phyloP scores from a whole-genome alignment of 92 coral and sea anemone species.

The Zoanthus gigantus region DNA sequence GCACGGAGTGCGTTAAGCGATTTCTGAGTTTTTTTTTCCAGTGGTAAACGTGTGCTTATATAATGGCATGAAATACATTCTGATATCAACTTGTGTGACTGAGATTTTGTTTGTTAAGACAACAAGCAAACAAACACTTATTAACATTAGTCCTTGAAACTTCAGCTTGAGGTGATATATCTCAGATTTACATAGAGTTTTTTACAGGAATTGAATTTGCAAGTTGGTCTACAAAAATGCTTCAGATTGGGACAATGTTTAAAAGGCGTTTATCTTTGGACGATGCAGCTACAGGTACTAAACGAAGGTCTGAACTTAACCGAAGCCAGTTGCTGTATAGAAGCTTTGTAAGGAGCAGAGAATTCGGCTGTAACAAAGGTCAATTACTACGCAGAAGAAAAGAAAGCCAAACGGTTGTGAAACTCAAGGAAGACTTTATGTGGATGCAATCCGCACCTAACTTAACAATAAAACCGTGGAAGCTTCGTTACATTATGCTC shows the following conservation, averaged over 20 bases:
- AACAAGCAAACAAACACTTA: too few relatives aligned
- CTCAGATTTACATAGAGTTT: too few relatives aligned
- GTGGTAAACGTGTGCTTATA: too few relatives aligned
- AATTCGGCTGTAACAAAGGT: background rate
- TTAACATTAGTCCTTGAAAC: too few relatives aligned
- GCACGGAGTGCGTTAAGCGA: too few relatives aligned
- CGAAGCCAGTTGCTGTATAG: constrained; percentile 23
- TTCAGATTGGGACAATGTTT: constrained; percentile 1
- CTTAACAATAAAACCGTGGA: constrained; percentile 24
- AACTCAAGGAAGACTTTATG: constrained; percentile 25
- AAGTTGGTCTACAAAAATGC: background rate
- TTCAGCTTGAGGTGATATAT: too few relatives aligned
- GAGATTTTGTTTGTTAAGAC: too few relatives aligned
- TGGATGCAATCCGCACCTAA: constrained; percentile 33
- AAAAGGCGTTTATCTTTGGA: background rate
- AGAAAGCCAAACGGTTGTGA: background rate
- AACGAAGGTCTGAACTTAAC: background rate
- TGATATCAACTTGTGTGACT: too few relatives aligned
- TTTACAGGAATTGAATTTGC: too few relatives aligned
- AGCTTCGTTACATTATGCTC: constrained; percentile 34
- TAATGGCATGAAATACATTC: too few relatives aligned
- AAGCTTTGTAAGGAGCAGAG: constrained; percentile 23
- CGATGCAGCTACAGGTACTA: background rate
- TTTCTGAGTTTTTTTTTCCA: too few relatives aligned
- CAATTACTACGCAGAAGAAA: background rate